Percentiles rank a stretch among this genome's conserved stretches.
These are phyloP conservation scores for Tillus elongatus DNA, from an alignment of 2,888 invertebrate species.

Conservation along the genomic window DNA sequence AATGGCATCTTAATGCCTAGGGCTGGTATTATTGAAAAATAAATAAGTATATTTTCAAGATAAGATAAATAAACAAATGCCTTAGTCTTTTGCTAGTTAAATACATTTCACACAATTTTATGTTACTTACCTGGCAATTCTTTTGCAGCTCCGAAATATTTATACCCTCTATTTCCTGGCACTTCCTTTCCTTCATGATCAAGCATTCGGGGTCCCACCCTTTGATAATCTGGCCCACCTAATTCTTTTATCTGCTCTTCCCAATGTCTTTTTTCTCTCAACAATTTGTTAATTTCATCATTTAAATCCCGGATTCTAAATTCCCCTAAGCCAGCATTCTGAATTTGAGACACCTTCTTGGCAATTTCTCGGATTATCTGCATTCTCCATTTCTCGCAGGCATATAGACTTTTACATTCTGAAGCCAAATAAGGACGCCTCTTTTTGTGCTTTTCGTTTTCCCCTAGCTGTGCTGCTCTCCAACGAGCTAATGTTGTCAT, in stretches of 20 bases:
- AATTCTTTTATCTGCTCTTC: slow-evolving; percentile 91
- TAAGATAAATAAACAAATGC: too few relatives aligned
- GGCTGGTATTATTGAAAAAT: too few relatives aligned
- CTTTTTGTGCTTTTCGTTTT: slow-evolving; percentile 74
- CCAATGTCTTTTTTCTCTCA: slow-evolving; percentile 96
- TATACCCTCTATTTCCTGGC: slow-evolving; percentile 95
- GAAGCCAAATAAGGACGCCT: slow-evolving; percentile 89
- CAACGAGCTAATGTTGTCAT: slow-evolving; percentile 99
- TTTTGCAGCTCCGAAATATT: slow-evolving; percentile 97
- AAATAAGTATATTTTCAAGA: too few relatives aligned
- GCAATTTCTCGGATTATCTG: slow-evolving; percentile 97
- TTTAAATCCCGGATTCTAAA: slow-evolving; percentile 96
- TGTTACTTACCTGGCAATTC: slow-evolving; percentile 74
- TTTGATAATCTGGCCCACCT: slow-evolving; percentile 89
- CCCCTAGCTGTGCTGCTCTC: slow-evolving; percentile 92
- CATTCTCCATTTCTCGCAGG: slow-evolving; percentile 92
- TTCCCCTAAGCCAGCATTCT: slow-evolving; percentile 98
- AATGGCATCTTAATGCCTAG: too few relatives aligned
- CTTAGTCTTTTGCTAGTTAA: too few relatives aligned
- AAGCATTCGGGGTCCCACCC: slow-evolving; percentile 86
- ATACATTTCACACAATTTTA: too few relatives aligned
- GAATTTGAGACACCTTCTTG: slow-evolving; percentile 97
- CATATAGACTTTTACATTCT: slow-evolving; percentile 83
- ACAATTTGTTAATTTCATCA: slow-evolving; percentile 96
- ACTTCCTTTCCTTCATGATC: slow-evolving; percentile 91